Evolutionary conservation across 1,140 invertebrate genomes (phyloP).

Genomic region (Musca vetustissima): DNA sequence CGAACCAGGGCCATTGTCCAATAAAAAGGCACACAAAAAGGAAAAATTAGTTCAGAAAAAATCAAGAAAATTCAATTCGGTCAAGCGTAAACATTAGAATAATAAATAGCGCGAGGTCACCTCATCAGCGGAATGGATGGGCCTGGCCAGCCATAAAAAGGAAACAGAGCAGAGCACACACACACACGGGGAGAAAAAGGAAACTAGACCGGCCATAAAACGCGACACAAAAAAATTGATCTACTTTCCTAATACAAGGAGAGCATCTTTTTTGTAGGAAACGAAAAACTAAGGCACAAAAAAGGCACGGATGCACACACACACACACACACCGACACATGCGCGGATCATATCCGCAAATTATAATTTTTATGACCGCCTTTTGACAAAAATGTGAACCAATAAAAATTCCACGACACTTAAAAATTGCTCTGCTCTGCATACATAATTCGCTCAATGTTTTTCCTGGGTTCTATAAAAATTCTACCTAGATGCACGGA

Average conservation of each 20-base stretch:
- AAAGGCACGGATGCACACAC: background rate
- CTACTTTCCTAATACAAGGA: conserved; percentile 21
- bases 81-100: no score
- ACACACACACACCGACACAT: background rate
- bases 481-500: background rate
- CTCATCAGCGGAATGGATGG: background rate
- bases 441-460: no score
- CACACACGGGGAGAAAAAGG: background rate
- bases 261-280: conserved; percentile 18
- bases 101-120: conserved; percentile 3
- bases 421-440: no score
- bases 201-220: conserved; percentile 13
- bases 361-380: conserved; percentile 12
- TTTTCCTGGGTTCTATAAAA: background rate
- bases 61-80: no score
- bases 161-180: background rate
- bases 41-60: conserved; percentile 19
- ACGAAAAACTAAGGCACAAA: background rate
- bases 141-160: conserved; percentile 10
- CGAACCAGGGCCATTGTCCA: conserved; percentile 5
- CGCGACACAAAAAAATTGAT: conserved; percentile 13
- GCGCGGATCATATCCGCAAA: background rate
- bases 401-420: conserved; percentile 5
- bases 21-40: conserved; percentile 15
- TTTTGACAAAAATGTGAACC: conserved; percentile 5